Percentiles rank a stretch among this genome's conserved stretches.
Evolutionary conservation across 2,113 vertebrate genomes (phyloP).

Genomic region (Formicarius rufipectus): DNA sequence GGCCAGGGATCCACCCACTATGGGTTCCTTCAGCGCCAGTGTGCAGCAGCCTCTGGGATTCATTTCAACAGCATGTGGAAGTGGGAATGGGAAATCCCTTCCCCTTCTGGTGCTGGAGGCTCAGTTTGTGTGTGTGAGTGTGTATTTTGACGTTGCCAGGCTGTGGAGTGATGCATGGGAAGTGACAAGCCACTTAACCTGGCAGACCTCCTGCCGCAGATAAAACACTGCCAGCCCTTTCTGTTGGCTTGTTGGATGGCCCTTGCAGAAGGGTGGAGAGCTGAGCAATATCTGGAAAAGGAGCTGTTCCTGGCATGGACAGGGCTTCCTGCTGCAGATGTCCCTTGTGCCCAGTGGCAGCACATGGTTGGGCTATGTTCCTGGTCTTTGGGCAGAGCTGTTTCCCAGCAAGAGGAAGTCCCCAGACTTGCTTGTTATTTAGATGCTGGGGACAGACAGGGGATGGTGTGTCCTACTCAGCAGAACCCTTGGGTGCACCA

Average conservation of each 20-base stretch:
- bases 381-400: background rate
- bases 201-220: rapidly evolving
- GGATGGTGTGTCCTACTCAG: background rate
- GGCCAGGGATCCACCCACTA: background rate
- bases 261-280: background rate
- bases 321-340: background rate
- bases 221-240: background rate
- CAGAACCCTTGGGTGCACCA: background rate
- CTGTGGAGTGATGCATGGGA: background rate
- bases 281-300: background rate
- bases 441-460: background rate
- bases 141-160: rapidly evolving
- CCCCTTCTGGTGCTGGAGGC: background rate
- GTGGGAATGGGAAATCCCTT: background rate
- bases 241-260: background rate
- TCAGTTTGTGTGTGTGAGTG: background rate
- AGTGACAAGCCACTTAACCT: background rate
- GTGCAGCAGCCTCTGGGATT: rapidly evolving
- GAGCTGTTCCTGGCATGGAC: background rate
- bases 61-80: rapidly evolving
- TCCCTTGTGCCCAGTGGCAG: background rate
- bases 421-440: background rate
- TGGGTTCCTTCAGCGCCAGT: background rate
- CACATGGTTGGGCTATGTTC: rapidly evolving
- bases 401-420: background rate